These are phyloP conservation scores for Scaptodrosophila lebanonensis DNA, from an alignment of 1,140 invertebrate species.

Conservation along the genomic window DNA sequence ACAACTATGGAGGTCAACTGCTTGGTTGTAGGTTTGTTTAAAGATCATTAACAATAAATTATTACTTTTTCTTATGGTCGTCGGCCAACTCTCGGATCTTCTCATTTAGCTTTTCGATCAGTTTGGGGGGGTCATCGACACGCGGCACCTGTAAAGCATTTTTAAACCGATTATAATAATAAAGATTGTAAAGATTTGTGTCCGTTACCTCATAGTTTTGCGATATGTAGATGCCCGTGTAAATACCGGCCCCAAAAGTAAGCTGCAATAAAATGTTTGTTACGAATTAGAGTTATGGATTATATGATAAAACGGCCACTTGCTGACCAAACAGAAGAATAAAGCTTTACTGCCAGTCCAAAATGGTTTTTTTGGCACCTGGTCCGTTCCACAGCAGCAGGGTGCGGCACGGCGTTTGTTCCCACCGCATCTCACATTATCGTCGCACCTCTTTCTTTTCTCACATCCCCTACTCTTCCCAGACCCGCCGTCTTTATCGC, in stretches of 20 bases:
- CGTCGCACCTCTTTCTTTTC: no score
- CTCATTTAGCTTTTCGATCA: constrained; percentile 82
- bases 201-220: constrained; percentile 88
- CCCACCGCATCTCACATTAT: not conserved
- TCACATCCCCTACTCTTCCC: no score
- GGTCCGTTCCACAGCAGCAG: constrained; percentile 8
- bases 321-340: constrained; percentile 39
- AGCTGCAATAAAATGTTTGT: constrained; percentile 81
- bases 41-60: constrained; percentile 2
- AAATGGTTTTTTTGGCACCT: constrained; percentile 29
- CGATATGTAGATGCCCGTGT: constrained; percentile 86
- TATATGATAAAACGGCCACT: not conserved
- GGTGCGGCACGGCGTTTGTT: not conserved
- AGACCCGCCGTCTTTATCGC: no score
- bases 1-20: not conserved
- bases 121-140: constrained; percentile 86
- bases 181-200: no score
- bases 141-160: constrained; percentile 83
- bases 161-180: constrained; percentile 3
- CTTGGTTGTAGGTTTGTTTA: not conserved
- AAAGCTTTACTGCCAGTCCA: constrained; percentile 26
- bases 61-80: constrained; percentile 78
- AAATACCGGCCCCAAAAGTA: constrained; percentile 85
- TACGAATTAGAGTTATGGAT: no score
- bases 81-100: constrained; percentile 80